Evolutionary conservation across 2,888 invertebrate genomes (phyloP), one percentile per base, ranked within the genome.

Genomic region (Raillietiella orientalis): DNA sequence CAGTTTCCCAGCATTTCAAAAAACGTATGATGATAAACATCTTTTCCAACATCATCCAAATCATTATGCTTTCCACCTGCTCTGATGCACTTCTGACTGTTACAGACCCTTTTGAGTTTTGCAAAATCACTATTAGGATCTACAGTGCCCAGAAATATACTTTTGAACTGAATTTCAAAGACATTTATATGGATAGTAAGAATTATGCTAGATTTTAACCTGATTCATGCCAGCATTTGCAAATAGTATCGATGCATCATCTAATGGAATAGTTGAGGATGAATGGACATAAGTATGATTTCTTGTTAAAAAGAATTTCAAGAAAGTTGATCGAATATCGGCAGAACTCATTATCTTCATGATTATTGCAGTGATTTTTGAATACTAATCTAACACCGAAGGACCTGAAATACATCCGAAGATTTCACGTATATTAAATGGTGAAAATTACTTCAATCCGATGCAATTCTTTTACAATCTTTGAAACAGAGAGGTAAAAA

Each of bases 1-100:
- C 96, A 99, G 46, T 96, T 99, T 5, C 96, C 96, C 57, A 99
- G 59, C 96, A 99, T 99, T 55, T 99, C 96, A 50, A 99, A 99
- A 50, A 93, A 99, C 3, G 96, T 99, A 41, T 99, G 96, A 55
- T 99, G 96, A 42, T 96, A 96, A 3, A 90, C 84, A 55, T 99
- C 96, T 52, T 93, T 93, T 16, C 96, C 96, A 6, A 96, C 96
- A 55, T 96, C 96, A 51, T 99, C 96, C 31, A 99, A 53, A 49
- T 99, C 96, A 47, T 99, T 99, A 49, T 99, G 96, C 51, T 99
- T 99, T 26, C 96, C 96, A 28, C 93, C 93, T 35, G 93, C 93
- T 41, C 96, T 63, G 36, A 99, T 93, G 47, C 96, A 99, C 49
- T 99, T 99, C 47, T 99, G 96, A 2, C 82, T 77, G 46, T 99